Evolutionary conservation across 1,140 invertebrate species (phyloP), one percentile per base, ranked within the genome.

Genomic region (Papilio dardanus): DNA sequence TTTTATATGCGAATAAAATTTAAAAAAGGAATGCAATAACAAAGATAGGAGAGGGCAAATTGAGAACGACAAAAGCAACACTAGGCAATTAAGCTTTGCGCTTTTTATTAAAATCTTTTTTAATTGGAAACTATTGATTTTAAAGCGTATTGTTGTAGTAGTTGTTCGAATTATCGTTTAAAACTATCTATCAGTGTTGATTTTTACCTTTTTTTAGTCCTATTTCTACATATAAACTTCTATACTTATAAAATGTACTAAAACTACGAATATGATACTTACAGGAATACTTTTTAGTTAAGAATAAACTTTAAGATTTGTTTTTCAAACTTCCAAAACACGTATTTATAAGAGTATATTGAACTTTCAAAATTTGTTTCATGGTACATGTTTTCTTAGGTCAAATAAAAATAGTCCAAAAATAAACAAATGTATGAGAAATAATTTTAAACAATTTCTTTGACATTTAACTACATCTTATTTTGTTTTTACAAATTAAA

Each of bases 11-110:
- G 40, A 54, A 10, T 2, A 21, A 24, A 24, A 28, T 12, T n/a
- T 3, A 58, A 21, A 10, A 24, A 28, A 24, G 19, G 50, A 28
- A 58, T 28, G 50, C 50, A 58, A 58, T 58, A 2, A 58, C 50
- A 62, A 62, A 62, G 54, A 30, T 62, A 62, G 10, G 50, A 12
- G 50, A 58, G 10, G 21, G 8, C 50, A 58, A 58, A 28, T 58
- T 12, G 50, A 21, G 10, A 58, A 12, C 21, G 3, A 58, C 50
- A 58, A 58, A 58, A 58, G 50, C 10, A 8, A 58, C 10, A 58
- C 10, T 54, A 12, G 2, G 50, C 50, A 58, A 58, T 58, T 24
- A 58, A 58, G 50, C 19, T 58, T 58, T 24, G 24, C 21, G 50
- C 50, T 58, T 58, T 58, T 58, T 58, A 21, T 58, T 58, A 24